A percentile compares a stretch with the other conserved stretches of the same genome.
phyloP scores from a whole-genome alignment of 2,888 invertebrate genomes.

The Tinea pellionella region DNA sequence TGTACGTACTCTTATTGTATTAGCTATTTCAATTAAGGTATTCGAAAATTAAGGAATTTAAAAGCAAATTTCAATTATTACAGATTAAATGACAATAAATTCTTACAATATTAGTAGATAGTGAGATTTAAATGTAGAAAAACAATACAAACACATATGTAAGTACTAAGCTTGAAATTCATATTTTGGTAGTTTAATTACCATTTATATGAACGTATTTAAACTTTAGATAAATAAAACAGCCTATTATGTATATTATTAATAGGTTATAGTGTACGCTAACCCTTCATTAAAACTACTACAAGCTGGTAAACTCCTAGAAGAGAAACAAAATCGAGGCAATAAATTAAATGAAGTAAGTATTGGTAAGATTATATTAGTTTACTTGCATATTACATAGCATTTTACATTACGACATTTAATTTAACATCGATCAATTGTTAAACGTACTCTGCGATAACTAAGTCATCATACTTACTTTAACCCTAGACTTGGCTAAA shows the following conservation, averaged over 20 bases:
- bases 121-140: no score
- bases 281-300: not conserved
- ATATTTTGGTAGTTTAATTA: not conserved
- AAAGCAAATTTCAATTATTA: no score
- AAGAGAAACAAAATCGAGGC: not conserved
- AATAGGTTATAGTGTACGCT: not conserved
- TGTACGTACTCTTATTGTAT: not conserved
- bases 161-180: not conserved
- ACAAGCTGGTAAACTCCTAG: not conserved
- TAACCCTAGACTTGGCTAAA: constrained; percentile 5
- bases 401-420: not conserved
- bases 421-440: not conserved
- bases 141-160: not conserved
- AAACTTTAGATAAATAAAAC: no score
- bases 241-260: no score
- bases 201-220: not conserved
- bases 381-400: no score
- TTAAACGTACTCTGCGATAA: not conserved
- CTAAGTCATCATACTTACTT: not conserved
- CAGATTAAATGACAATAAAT: no score
- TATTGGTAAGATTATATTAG: no score
- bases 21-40: no score
- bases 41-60: no score
- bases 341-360: not conserved
- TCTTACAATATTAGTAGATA: no score